phyloP scores from a whole-genome alignment of 1,140 invertebrate genomes.

The Cyclina sinensis region DNA sequence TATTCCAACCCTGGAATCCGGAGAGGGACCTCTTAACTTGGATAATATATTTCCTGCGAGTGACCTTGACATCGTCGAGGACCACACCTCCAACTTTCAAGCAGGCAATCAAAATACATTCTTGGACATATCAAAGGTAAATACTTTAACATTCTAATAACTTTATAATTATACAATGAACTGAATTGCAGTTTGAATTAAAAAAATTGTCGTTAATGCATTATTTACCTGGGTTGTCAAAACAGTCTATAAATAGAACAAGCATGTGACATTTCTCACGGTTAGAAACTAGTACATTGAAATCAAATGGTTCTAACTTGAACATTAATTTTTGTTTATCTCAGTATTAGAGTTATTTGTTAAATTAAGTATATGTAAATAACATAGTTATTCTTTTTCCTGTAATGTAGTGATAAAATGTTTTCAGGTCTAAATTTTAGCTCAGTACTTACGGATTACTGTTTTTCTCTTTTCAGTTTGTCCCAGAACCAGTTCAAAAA shows the following conservation, averaged over 20 bases:
- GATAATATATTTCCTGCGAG: constrained; percentile 50
- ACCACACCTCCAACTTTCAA: constrained; percentile 49
- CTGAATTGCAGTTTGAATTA: too few relatives aligned
- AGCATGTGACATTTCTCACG: not conserved
- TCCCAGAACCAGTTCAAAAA: constrained; percentile 56
- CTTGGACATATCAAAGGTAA: constrained; percentile 66
- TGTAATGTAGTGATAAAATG: too few relatives aligned
- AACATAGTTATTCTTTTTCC: too few relatives aligned
- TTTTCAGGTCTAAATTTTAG: too few relatives aligned
- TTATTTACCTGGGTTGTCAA: constrained; percentile 23
- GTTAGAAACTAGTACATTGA: constrained; percentile 36
- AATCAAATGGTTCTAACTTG: too few relatives aligned
- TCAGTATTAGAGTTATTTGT: too few relatives aligned
- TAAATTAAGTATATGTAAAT: too few relatives aligned
- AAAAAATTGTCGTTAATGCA: too few relatives aligned
- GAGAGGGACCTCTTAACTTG: constrained; percentile 56
- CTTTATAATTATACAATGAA: too few relatives aligned
- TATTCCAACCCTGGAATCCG: constrained; percentile 58
- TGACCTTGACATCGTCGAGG: constrained; percentile 59
- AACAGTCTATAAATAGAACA: constrained; percentile 49
- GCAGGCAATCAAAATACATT: constrained; percentile 21
- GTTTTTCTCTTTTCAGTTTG: constrained; percentile 59
- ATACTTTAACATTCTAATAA: too few relatives aligned
- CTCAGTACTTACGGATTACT: too few relatives aligned
- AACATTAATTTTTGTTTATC: too few relatives aligned